phyloP scores from a whole-genome alignment of 1,140 invertebrate species.

The Drosophila mauritiana region DNA sequence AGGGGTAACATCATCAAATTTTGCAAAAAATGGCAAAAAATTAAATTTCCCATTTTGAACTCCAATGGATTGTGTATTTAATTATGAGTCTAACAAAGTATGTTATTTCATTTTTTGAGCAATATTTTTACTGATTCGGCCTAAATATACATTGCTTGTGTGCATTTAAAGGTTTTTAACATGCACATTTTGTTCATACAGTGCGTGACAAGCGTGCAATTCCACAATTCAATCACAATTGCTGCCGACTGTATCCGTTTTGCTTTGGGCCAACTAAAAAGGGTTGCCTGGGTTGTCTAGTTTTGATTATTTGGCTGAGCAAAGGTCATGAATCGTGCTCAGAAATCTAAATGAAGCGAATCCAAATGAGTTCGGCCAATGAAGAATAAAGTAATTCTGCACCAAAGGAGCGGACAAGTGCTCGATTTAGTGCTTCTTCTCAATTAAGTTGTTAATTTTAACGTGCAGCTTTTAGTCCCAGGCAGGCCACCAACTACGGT shows the following conservation, averaged over 20 bases:
- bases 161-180: slow-evolving; percentile 8
- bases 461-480: slow-evolving; percentile 40
- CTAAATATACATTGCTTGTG: background rate
- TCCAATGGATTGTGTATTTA: too few species aligned
- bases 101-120: too few species aligned
- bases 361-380: slow-evolving; percentile 1
- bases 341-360: slow-evolving; percentile 39
- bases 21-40: too few species aligned
- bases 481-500: slow-evolving; percentile 57
- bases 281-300: slow-evolving; percentile 17
- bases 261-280: slow-evolving; percentile 1
- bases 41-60: too few species aligned
- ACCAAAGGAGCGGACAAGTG: background rate
- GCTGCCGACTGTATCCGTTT: slow-evolving; percentile 10
- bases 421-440: slow-evolving; percentile 24
- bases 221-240: background rate
- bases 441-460: slow-evolving; percentile 46
- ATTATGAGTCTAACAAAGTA: too few species aligned
- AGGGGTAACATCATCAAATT: too few species aligned
- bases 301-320: slow-evolving; percentile 23
- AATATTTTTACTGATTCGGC: too few species aligned
- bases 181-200: slow-evolving; percentile 3
- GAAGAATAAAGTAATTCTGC: slow-evolving; percentile 1
- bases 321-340: slow-evolving; percentile 24
- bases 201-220: slow-evolving; percentile 44